These are phyloP conservation scores for Gambusia holbrooki DNA, from an alignment of 2,113 vertebrate species.

Conservation along the genomic window DNA sequence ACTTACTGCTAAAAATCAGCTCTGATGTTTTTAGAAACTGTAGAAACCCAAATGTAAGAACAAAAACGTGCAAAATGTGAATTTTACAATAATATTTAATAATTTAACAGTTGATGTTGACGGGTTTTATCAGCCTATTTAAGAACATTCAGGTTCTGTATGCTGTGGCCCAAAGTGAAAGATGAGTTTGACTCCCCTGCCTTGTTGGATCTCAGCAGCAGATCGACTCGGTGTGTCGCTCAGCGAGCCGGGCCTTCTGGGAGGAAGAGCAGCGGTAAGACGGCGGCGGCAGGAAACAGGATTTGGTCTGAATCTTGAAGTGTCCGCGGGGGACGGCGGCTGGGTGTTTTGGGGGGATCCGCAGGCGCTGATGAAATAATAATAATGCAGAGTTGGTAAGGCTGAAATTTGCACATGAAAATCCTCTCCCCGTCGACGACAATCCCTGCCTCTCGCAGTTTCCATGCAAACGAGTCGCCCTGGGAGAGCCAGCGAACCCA, in stretches of 20 bases:
- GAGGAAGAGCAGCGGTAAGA: conserved; percentile 35
- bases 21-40: no score
- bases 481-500: conserved; percentile 68
- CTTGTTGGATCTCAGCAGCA: conserved; percentile 42
- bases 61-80: no score
- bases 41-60: no score
- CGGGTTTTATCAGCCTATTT: no score
- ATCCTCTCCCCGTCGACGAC: conserved; percentile 77
- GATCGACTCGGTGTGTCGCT: conserved; percentile 65
- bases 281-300: conserved; percentile 29
- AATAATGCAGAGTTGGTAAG: conserved; percentile 74
- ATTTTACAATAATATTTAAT: no score
- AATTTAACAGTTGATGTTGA: no score
- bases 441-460: conserved; percentile 79
- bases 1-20: no score
- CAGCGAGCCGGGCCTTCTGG: conserved; percentile 61
- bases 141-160: no score
- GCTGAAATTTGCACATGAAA: conserved; percentile 85
- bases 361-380: conserved; percentile 82
- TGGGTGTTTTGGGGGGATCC: conserved; percentile 53
- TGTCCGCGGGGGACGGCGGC: conserved; percentile 68
- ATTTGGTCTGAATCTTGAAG: conserved; percentile 74
- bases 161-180: no score
- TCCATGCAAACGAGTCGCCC: conserved; percentile 80
- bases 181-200: no score